phyloP scores from a whole-genome alignment of 2,888 invertebrate genomes.

The Trissoscelio sp. region DNA sequence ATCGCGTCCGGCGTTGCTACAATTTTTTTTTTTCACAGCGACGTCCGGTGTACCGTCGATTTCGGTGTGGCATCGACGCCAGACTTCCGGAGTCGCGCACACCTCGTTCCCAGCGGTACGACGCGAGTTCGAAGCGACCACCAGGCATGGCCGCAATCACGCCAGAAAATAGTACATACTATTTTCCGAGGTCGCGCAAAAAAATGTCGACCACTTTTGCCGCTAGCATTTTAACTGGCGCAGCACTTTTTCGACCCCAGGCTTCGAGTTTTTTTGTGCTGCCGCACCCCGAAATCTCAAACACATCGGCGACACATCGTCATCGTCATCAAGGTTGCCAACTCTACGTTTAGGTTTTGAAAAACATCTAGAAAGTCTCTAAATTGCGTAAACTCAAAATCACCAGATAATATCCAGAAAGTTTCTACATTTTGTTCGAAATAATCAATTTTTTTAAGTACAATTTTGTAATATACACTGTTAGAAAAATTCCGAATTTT shows the following conservation, averaged over 20 bases:
- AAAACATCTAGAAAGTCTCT: no score
- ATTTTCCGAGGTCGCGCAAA: conserved; percentile 72
- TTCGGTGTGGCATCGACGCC: conserved; percentile 69
- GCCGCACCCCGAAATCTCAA: not conserved
- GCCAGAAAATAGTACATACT: conserved; percentile 78
- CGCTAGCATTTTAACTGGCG: conserved; percentile 30
- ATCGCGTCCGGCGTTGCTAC: conserved; percentile 74
- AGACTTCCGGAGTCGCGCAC: conserved; percentile 40
- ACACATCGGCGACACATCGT: not conserved
- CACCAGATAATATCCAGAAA: no score
- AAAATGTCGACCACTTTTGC: conserved; percentile 55
- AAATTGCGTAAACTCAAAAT: no score
- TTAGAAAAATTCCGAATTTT: no score
- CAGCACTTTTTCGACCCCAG: conserved; percentile 21
- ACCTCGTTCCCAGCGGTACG: conserved; percentile 1
- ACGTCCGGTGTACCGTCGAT: conserved; percentile 68
- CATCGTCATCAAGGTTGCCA: not conserved
- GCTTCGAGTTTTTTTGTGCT: conserved; percentile 19
- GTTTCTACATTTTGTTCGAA: no score
- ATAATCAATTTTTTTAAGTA: no score
- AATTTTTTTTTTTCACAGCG: not conserved
- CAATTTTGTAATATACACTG: no score
- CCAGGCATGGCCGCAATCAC: conserved; percentile 81
- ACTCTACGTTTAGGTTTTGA: no score
- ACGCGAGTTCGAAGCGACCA: conserved; percentile 44